A percentile compares a stretch with the other conserved stretches of the same genome.
phyloP scores from a whole-genome alignment of 2,113 vertebrate species.

The Corythornis vintsioides region DNA sequence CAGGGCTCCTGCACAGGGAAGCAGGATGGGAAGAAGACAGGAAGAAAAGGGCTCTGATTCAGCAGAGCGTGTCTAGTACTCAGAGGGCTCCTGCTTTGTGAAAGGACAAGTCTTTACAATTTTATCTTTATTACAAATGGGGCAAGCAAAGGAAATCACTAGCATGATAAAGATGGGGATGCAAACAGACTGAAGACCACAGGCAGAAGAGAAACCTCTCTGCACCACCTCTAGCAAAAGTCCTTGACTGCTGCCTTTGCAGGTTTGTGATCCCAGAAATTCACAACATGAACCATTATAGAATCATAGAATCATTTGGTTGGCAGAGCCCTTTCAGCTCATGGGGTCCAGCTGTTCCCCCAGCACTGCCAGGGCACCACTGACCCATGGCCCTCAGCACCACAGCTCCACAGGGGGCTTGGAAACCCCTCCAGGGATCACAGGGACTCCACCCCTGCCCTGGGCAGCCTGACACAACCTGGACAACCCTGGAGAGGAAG shows the following conservation, averaged over 20 bases:
- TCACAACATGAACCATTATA: accelerated
- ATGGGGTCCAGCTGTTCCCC: neutral
- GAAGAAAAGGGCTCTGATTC: constrained; percentile 22
- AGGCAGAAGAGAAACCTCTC: neutral
- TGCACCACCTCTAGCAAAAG: neutral
- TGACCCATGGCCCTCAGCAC: neutral
- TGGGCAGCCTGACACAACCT: neutral
- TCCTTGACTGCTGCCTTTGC: neutral
- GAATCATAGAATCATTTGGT: neutral
- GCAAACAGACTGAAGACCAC: neutral
- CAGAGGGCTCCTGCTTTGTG: neutral
- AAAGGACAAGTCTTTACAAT: neutral
- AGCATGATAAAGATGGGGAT: neutral
- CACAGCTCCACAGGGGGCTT: neutral
- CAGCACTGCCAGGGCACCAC: neutral
- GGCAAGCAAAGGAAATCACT: neutral
- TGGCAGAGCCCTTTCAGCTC: neutral
- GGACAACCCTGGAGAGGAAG: neutral
- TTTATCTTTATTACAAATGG: neutral
- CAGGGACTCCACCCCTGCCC: neutral
- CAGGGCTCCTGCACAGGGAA: neutral
- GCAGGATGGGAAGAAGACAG: neutral
- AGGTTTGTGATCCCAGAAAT: neutral
- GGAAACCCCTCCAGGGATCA: neutral
- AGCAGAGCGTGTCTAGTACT: constrained; percentile 18